phyloP scores from a whole-genome alignment of 2,113 vertebrate species.

The Eulacestoma nigropectus region DNA sequence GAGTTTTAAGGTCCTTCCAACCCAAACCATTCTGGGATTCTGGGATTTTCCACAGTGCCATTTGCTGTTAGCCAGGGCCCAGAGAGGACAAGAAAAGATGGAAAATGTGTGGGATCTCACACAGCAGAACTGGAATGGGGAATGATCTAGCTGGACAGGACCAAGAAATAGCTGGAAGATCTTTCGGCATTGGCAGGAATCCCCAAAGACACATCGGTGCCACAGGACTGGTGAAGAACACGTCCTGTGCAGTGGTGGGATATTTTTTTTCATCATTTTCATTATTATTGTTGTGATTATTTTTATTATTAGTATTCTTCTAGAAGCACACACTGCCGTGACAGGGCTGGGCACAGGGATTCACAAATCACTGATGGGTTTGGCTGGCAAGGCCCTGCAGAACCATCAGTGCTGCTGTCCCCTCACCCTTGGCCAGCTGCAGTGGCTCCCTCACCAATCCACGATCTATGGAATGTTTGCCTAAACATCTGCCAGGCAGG shows the following conservation, averaged over 20 bases:
- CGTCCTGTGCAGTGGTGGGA: fast-evolving
- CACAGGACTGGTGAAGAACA: not conserved
- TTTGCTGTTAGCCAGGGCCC: not conserved
- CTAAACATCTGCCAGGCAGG: not conserved
- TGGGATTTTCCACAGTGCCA: not conserved
- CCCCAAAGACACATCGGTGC: not conserved
- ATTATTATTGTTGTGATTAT: fast-evolving
- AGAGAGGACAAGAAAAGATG: fast-evolving
- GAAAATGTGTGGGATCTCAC: too few species aligned
- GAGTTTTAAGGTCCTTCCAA: not conserved
- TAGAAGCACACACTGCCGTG: fast-evolving
- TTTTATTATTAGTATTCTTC: not conserved
- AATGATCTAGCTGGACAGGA: not conserved
- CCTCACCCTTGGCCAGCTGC: not conserved
- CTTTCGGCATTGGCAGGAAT: not conserved
- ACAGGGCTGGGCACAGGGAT: not conserved
- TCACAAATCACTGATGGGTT: fast-evolving
- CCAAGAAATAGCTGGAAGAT: not conserved
- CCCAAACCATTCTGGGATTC: not conserved
- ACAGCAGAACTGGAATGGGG: too few species aligned
- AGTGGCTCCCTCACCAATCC: fast-evolving
- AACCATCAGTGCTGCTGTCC: not conserved
- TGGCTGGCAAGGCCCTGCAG: not conserved
- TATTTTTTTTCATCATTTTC: too few species aligned
- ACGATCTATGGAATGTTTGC: not conserved